Percentiles rank a stretch among this genome's conserved stretches.
Evolutionary conservation across 2,888 invertebrate species (phyloP).

Genomic region (Rhingia rostrata): DNA sequence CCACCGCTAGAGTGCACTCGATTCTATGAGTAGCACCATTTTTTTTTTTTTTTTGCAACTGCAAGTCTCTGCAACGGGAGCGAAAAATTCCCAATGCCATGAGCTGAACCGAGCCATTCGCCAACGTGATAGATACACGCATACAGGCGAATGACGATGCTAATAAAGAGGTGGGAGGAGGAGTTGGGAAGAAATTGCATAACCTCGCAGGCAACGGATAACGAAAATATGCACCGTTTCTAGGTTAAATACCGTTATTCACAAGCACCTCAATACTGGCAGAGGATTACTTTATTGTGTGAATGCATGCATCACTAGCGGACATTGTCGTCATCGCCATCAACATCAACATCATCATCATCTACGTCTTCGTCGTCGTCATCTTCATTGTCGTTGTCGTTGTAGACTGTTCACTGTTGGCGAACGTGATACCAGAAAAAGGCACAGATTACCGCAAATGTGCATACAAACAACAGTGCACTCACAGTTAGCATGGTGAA

Average conservation of each 20-base stretch:
- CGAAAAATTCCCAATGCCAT: constrained; percentile 29
- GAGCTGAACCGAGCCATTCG: background rate
- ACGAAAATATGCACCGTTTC: constrained; percentile 49
- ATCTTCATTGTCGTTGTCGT: background rate
- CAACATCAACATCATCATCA: background rate
- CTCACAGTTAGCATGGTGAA: constrained; percentile 23
- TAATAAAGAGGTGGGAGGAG: background rate
- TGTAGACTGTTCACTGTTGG: background rate
- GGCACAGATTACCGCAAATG: constrained; percentile 42
- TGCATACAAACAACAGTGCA: constrained; percentile 32
- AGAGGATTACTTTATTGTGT: constrained; percentile 1
- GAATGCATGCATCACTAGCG: constrained; percentile 39
- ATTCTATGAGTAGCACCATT: constrained; percentile 13
- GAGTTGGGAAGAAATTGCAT: constrained; percentile 20
- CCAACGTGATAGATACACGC: background rate
- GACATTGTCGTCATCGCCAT: background rate
- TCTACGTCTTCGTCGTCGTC: background rate
- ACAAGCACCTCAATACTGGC: constrained; percentile 13
- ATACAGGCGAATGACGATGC: constrained; percentile 2
- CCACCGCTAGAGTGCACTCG: constrained; percentile 11
- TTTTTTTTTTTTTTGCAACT: constrained; percentile 16
- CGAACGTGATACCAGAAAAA: constrained; percentile 35
- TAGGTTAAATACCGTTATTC: constrained; percentile 65
- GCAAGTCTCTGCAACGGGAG: constrained; percentile 13
- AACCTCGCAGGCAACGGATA: constrained; percentile 38